These are phyloP conservation scores for Drosophila pseudoananassae DNA, from an alignment of 1,140 invertebrate species.

Conservation along the genomic window DNA sequence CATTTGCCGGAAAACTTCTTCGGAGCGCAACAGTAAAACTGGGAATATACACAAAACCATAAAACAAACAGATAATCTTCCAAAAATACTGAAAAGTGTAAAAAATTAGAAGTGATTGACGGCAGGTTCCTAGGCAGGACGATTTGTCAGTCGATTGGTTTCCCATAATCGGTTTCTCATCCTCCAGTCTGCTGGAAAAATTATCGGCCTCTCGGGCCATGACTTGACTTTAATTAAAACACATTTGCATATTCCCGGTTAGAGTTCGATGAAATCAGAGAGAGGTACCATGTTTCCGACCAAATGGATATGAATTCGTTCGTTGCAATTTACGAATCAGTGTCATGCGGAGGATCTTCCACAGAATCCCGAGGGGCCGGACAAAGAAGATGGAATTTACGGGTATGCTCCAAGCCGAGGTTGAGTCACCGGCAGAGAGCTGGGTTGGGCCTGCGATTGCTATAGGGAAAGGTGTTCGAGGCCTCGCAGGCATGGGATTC, in stretches of 20 bases:
- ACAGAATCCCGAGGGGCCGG: constrained; percentile 7
- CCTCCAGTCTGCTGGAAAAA: no score
- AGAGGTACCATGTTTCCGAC: constrained; percentile 10
- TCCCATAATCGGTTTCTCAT: no score
- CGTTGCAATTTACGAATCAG: no score
- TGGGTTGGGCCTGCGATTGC: constrained; percentile 26
- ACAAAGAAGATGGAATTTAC: constrained; percentile 7
- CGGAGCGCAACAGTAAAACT: no score
- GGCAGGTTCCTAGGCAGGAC: neutral
- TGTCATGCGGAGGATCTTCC: constrained; percentile 1
- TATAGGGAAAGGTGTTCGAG: constrained; percentile 12
- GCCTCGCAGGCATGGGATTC: constrained; percentile 12
- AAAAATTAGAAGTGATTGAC: neutral
- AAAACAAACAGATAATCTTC: constrained; percentile 1
- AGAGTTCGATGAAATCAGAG: neutral
- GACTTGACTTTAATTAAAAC: neutral
- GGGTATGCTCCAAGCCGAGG: neutral
- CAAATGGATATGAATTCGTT: neutral
- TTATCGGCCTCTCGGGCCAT: no score
- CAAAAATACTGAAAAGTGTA: neutral
- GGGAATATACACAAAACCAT: neutral
- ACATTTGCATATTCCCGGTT: neutral
- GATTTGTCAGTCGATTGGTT: no score
- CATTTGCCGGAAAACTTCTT: constrained; percentile 44
- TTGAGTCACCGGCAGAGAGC: constrained; percentile 30